Conservation (phyloP, 2,888 invertebrate species). For the Tipula confusa region DNA sequence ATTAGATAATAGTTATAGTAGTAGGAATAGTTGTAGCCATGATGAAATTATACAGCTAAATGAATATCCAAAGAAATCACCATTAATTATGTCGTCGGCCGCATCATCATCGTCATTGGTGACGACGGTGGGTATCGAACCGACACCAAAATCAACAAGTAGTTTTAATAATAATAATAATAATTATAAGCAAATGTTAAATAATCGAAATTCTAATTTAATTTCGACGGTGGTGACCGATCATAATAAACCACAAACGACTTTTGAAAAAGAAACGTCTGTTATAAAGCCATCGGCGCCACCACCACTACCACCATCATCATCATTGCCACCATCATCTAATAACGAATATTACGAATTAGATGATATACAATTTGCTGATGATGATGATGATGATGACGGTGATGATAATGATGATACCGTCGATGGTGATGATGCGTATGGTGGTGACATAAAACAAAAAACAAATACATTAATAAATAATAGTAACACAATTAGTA, state of each 20-base stretch:
- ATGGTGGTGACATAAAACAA: not conserved
- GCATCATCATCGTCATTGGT: slow-evolving; percentile 45
- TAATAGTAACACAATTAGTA: not conserved
- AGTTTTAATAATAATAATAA: not conserved
- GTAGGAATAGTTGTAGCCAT: not conserved
- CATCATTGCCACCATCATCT: slow-evolving; percentile 48
- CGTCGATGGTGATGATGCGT: not conserved
- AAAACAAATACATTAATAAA: not conserved
- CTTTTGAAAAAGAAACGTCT: slow-evolving; percentile 61
- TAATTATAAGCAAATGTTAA: too few species aligned
- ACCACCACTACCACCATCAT: too few species aligned
- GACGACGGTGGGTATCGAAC: slow-evolving; percentile 41
- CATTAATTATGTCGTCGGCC: slow-evolving; percentile 28
- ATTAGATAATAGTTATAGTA: not conserved
- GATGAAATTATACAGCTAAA: slow-evolving; percentile 32
- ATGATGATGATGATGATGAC: slow-evolving; percentile 51
- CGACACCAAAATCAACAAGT: slow-evolving; percentile 43
- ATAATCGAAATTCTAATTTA: slow-evolving; percentile 37
- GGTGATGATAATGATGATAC: not conserved
- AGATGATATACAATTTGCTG: slow-evolving; percentile 66
- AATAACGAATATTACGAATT: slow-evolving; percentile 56
- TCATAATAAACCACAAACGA: slow-evolving; percentile 42
- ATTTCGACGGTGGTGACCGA: slow-evolving; percentile 42
- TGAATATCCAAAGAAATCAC: slow-evolving; percentile 31
- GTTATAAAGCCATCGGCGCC: slow-evolving; percentile 58